Evolutionary conservation across 2,888 invertebrate genomes (phyloP).

Genomic region (Sinopyrophorus schimmeli): DNA sequence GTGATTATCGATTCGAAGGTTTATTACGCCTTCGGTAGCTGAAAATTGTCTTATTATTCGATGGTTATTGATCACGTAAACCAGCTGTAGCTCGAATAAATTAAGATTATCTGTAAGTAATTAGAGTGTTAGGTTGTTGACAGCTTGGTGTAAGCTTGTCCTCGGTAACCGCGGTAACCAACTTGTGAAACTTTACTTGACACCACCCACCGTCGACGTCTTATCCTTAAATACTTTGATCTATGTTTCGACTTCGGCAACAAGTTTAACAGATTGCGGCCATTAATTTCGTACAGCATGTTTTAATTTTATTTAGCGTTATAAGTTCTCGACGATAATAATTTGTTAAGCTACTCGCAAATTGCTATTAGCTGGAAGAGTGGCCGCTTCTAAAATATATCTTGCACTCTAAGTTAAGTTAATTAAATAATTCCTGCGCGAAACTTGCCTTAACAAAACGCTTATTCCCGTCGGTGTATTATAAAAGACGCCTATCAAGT

Average conservation of each 20-base stretch:
- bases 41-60: constrained; percentile 1
- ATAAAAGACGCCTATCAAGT: constrained; percentile 29
- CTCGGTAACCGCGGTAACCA: constrained; percentile 28
- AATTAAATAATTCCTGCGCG: too few relatives aligned
- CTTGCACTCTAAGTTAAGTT: too few relatives aligned
- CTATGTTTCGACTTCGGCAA: constrained; percentile 33
- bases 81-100: constrained; percentile 22
- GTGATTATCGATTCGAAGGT: too few relatives aligned
- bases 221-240: constrained; percentile 36
- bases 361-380: too few relatives aligned
- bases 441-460: constrained; percentile 18
- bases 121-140: constrained; percentile 35
- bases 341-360: too few relatives aligned
- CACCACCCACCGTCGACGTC: constrained; percentile 27
- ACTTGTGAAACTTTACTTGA: constrained; percentile 32
- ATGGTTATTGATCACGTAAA: constrained; percentile 22
- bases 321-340: too few relatives aligned
- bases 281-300: constrained; percentile 29
- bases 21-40: too few relatives aligned
- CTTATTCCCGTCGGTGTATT: constrained; percentile 21
- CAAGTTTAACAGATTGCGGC: constrained; percentile 35
- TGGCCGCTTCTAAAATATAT: too few relatives aligned
- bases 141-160: constrained; percentile 33
- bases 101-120: constrained; percentile 34
- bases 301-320: constrained; percentile 24